Evolutionary conservation across 1,140 invertebrate genomes (phyloP).

Genomic region (Asbolus verrucosus): DNA sequence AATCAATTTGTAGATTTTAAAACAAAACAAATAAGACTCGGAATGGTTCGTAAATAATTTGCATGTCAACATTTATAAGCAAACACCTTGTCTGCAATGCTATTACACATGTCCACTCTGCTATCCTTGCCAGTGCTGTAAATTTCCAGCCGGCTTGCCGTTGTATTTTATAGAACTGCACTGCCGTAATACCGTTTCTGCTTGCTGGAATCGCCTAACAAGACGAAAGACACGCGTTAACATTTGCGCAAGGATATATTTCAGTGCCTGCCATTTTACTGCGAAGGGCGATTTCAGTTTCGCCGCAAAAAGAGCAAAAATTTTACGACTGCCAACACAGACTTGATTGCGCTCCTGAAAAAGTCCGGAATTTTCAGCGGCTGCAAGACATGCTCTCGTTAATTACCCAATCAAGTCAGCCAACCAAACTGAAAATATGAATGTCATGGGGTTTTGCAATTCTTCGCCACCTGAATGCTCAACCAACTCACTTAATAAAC

Average conservation of each 20-base stretch:
- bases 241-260: slow-evolving; percentile 32
- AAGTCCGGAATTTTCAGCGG: neutral
- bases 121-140: slow-evolving; percentile 51
- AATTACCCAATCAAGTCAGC: slow-evolving; percentile 47
- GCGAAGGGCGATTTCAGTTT: slow-evolving; percentile 2
- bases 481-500: slow-evolving; percentile 35
- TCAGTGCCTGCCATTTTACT: slow-evolving; percentile 7
- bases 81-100: slow-evolving; percentile 54
- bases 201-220: slow-evolving; percentile 42
- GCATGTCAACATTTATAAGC: slow-evolving; percentile 56
- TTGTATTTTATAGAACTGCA: slow-evolving; percentile 45
- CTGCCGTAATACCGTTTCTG: slow-evolving; percentile 43
- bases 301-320: too few species aligned
- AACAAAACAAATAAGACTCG: slow-evolving; percentile 50
- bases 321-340: too few species aligned
- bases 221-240: slow-evolving; percentile 42
- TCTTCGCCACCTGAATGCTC: slow-evolving; percentile 25
- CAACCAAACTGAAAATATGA: slow-evolving; percentile 45
- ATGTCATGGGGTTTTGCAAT: slow-evolving; percentile 47
- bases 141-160: slow-evolving; percentile 49
- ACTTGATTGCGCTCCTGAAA: neutral
- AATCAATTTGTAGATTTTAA: slow-evolving; percentile 51
- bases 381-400: slow-evolving; percentile 26
- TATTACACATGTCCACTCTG: slow-evolving; percentile 55
- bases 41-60: slow-evolving; percentile 55